Evolutionary conservation across 1,140 invertebrate species (phyloP).

Genomic region (Papilio xuthus): DNA sequence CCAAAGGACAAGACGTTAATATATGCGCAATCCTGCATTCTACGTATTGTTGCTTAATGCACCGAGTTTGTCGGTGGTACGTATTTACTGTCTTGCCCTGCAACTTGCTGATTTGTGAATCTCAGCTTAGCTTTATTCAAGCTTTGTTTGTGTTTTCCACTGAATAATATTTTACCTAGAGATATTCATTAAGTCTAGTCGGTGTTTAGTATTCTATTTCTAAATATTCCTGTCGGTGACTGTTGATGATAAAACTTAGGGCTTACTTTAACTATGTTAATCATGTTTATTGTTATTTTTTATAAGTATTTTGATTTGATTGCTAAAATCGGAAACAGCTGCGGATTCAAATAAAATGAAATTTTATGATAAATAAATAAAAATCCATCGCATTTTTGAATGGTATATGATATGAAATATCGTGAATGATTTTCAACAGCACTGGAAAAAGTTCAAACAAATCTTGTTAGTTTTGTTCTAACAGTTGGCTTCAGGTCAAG

Average conservation of each 20-base stretch:
- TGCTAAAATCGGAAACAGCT: too few relatives aligned
- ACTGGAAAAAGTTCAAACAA: conserved; percentile 9
- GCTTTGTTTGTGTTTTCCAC: conserved; percentile 40
- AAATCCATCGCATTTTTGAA: not conserved
- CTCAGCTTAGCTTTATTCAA: conserved; percentile 39
- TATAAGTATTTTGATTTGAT: too few relatives aligned
- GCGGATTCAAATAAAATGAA: not conserved
- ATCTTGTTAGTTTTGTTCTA: not conserved
- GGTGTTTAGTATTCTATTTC: not conserved
- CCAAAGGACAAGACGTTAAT: conserved; percentile 80
- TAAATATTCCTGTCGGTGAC: too few relatives aligned
- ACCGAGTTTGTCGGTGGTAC: conserved; percentile 64
- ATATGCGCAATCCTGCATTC: conserved; percentile 74
- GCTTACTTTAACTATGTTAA: too few relatives aligned
- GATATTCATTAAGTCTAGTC: not conserved
- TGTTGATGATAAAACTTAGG: too few relatives aligned
- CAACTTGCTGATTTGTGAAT: conserved; percentile 59
- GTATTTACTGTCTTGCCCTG: conserved; percentile 59
- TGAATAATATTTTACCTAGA: conserved; percentile 8
- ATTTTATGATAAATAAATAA: not conserved
- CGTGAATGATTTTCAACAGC: not conserved
- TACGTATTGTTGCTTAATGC: conserved; percentile 77
- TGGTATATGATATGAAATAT: not conserved
- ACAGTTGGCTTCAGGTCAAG: conserved; percentile 1
- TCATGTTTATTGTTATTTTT: too few relatives aligned